These are phyloP conservation scores for Allophyes oxyacanthae DNA, from an alignment of 2,888 invertebrate genomes.

Conservation along the genomic window DNA sequence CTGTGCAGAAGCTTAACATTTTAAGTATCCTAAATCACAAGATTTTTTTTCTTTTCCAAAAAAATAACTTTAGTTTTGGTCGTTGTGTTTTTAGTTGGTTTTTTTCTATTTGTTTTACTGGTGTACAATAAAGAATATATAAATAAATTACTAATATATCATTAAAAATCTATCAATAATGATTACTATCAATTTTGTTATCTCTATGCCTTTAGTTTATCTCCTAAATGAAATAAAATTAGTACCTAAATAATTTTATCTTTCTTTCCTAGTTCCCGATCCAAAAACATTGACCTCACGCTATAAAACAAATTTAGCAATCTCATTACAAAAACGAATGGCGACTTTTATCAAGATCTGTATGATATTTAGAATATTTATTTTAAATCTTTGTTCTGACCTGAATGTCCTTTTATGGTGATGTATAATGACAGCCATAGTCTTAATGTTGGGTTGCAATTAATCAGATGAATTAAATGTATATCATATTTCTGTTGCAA, in stretches of 20 bases:
- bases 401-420: slow-evolving; percentile 46
- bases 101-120: too few species aligned
- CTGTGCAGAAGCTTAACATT: slow-evolving; percentile 7
- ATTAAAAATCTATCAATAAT: too few species aligned
- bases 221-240: too few species aligned
- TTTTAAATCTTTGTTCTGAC: slow-evolving; percentile 33
- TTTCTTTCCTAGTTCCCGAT: too few species aligned
- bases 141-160: too few species aligned
- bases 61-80: too few species aligned
- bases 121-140: too few species aligned
- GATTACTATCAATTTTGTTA: too few species aligned
- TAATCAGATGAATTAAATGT: slow-evolving; percentile 45
- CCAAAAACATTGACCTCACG: slow-evolving; percentile 15
- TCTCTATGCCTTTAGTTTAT: too few species aligned
- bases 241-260: too few species aligned
- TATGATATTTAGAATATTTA: slow-evolving; percentile 33
- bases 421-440: slow-evolving; percentile 37
- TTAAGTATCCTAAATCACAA: not conserved
- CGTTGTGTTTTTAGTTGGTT: too few species aligned
- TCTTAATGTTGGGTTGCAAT: slow-evolving; percentile 36
- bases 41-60: too few species aligned
- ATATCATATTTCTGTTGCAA: slow-evolving; percentile 30
- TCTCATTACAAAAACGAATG: slow-evolving; percentile 31
- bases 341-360: slow-evolving; percentile 45
- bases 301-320: slow-evolving; percentile 20